A percentile compares a stretch with the other conserved stretches of the same genome.
These are phyloP conservation scores for Drosophila yooni DNA, from an alignment of 2,888 invertebrate species.

Conservation along the genomic window DNA sequence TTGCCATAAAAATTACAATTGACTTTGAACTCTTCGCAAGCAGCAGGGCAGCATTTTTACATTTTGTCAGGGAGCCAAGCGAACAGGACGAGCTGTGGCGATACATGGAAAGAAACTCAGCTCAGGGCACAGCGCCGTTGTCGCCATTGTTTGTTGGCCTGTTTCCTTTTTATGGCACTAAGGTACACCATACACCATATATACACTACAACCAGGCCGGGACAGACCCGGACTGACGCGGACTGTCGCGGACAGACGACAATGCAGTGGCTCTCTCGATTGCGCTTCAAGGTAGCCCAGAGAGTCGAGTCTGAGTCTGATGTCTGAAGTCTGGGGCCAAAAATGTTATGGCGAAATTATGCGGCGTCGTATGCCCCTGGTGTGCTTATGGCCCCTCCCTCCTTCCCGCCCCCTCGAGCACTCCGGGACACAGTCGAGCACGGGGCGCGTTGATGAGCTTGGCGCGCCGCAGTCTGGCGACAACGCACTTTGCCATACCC, in stretches of 20 bases:
- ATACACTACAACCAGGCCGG: constrained; percentile 21
- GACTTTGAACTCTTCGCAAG: constrained; percentile 71
- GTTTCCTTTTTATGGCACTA: constrained; percentile 77
- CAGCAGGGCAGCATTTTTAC: constrained; percentile 65
- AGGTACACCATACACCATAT: constrained; percentile 57
- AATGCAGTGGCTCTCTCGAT: constrained; percentile 54
- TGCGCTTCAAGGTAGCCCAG: constrained; percentile 52
- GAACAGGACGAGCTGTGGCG: constrained; percentile 55
- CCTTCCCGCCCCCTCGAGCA: background rate
- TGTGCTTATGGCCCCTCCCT: constrained; percentile 70
- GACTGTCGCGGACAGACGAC: constrained; percentile 30
- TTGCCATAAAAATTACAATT: constrained; percentile 77
- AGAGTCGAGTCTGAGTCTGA: constrained; percentile 18
- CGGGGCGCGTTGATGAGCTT: constrained; percentile 64
- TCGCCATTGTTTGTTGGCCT: constrained; percentile 63
- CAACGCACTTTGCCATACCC: constrained; percentile 62
- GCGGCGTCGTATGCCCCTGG: constrained; percentile 73
- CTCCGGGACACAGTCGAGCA: constrained; percentile 40
- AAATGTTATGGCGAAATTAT: constrained; percentile 77
- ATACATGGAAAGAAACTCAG: constrained; percentile 75
- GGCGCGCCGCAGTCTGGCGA: constrained; percentile 68
- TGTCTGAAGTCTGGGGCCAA: constrained; percentile 52
- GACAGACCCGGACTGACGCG: constrained; percentile 24
- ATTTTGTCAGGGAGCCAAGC: constrained; percentile 73
- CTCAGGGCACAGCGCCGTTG: constrained; percentile 29